These are phyloP conservation scores for Telmatochromis bifrenatus DNA, from an alignment of 2,113 vertebrate genomes.

Conservation along the genomic window DNA sequence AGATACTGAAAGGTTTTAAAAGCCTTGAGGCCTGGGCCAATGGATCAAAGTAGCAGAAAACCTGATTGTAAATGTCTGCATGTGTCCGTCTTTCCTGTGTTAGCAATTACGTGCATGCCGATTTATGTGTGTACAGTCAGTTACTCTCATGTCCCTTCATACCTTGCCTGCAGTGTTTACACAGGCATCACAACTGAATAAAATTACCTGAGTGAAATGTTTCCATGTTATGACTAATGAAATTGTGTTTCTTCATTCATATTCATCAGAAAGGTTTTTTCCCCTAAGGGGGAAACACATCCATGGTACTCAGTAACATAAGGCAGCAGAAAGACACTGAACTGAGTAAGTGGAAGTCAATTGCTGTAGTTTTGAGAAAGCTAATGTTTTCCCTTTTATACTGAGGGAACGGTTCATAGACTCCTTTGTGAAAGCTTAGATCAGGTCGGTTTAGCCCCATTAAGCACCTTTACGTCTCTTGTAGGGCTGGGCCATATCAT, in stretches of 20 bases:
- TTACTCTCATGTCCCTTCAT: background rate
- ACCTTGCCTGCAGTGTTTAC: constrained; percentile 54
- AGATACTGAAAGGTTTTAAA: constrained; percentile 20
- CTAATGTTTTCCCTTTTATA: background rate
- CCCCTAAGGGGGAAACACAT: background rate
- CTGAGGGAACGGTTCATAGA: background rate
- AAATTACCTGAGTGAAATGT: constrained; percentile 7
- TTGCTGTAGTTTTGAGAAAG: background rate
- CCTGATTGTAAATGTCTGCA: constrained; percentile 55
- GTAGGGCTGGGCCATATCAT: background rate
- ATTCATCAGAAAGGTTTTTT: constrained; percentile 25
- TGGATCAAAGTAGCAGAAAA: constrained; percentile 38
- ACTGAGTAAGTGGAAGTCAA: background rate
- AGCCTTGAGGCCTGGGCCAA: constrained; percentile 13
- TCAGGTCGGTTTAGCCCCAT: background rate
- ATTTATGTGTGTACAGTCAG: constrained; percentile 16
- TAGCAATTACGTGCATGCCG: constrained; percentile 23
- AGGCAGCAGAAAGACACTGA: background rate
- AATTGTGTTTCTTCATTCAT: constrained; percentile 47
- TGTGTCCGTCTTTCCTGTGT: constrained; percentile 34
- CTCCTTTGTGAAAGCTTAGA: background rate
- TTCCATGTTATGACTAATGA: constrained; percentile 49
- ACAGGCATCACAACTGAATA: constrained; percentile 13
- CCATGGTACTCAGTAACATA: background rate
- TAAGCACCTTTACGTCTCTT: background rate